A percentile compares a stretch with the other conserved stretches of the same genome.
Evolutionary conservation across 2,113 vertebrate species (phyloP).

Genomic region (Calidris pygmaea): DNA sequence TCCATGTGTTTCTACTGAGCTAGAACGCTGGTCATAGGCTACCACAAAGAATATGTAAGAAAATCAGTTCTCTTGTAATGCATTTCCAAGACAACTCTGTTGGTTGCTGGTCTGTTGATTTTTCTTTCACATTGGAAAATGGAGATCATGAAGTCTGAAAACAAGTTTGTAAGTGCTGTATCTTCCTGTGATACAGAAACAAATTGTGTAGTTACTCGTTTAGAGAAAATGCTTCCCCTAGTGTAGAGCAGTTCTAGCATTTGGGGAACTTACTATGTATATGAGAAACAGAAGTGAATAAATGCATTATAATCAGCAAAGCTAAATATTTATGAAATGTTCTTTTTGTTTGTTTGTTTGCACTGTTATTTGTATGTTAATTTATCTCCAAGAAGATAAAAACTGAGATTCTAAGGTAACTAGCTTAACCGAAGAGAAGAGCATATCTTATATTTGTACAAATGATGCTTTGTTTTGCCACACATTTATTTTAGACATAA

Average conservation of each 20-base stretch:
- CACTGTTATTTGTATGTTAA: background rate
- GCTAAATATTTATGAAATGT: background rate
- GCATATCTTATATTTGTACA: background rate
- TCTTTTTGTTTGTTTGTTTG: background rate
- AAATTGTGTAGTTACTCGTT: background rate
- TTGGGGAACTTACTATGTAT: background rate
- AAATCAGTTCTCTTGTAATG: background rate
- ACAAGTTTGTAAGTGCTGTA: background rate
- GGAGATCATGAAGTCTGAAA: background rate
- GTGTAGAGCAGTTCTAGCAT: background rate
- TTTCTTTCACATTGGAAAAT: background rate
- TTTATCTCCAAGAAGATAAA: background rate
- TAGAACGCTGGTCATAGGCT: background rate
- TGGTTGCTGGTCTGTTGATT: background rate
- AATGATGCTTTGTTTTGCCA: background rate
- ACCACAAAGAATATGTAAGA: background rate
- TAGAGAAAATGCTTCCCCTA: background rate
- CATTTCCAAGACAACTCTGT: fast-evolving
- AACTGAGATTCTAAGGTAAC: background rate
- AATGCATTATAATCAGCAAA: background rate
- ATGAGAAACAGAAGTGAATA: background rate
- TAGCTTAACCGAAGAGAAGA: background rate
- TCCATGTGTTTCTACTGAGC: background rate
- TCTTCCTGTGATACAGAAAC: background rate
- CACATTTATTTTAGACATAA: background rate